Evolutionary conservation across 2,888 invertebrate species (phyloP), one percentile per base, ranked within the genome.

Genomic region (Dicranocentrus wangi): DNA sequence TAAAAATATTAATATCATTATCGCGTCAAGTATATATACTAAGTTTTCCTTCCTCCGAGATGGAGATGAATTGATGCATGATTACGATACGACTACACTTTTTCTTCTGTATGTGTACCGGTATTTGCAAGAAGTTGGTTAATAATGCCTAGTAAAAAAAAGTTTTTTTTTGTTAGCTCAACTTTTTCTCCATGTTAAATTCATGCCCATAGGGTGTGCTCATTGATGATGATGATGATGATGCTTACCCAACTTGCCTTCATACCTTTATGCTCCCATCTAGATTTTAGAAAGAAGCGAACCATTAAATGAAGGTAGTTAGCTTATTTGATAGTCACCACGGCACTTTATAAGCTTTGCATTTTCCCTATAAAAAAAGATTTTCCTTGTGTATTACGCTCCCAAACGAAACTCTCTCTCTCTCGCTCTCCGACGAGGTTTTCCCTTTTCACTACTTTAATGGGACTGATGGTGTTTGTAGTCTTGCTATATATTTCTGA

Each of bases 281-380:
- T 61, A 55, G 69, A 61, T 70, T 77, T 61, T n/a, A 69, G 69
- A 77, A 76, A 53, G 61, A 69, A 77, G 69, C 77, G 69, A 77
- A 77, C 69, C 77, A 77, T 77, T 77, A 77, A 77, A 77, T 77
- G 69, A 77, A 77, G 77, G 77, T 63, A 77, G 77, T 77, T 77
- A 77, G 77, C 63, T 77, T 77, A 77, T 69, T 77, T 77, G 61
- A 77, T 76, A 68, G 76, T 58, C 60, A n/a, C 43, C 76, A n/a
- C n/a, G n/a, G n/a, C n/a, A 68, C 68, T 76, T 66, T 76, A 76
- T 43, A 76, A 68, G 68, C 58, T 43, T 65, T 73, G 42, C 63
- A 73, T 73, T 61, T 15, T 25, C 32, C 25, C 58, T 68, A 68
- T 66, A 68, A 75, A 68, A 76, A 76, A 60, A 58, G 23, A 32